These are phyloP conservation scores for Papilio polyxenes DNA, from an alignment of 1,140 invertebrate species.

Conservation along the genomic window DNA sequence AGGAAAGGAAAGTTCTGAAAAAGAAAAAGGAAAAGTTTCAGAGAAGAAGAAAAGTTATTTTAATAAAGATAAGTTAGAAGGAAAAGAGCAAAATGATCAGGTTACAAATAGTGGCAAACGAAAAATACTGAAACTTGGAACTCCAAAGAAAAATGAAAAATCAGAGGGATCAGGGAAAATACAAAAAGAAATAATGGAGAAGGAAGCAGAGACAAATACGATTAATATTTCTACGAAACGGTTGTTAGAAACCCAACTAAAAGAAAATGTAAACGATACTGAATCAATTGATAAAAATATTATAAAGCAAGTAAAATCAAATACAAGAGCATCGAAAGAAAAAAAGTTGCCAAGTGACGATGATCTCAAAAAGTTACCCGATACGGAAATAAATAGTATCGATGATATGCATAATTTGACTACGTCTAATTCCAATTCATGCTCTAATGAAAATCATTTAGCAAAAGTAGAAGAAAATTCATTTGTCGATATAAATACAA, in stretches of 20 bases:
- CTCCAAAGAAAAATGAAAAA: slow-evolving; percentile 21
- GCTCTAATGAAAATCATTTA: neutral
- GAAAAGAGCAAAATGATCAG: neutral
- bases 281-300: neutral
- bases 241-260: neutral
- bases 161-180: neutral
- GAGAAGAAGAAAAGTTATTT: neutral
- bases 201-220: neutral
- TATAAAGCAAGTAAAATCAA: neutral
- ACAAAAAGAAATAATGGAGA: neutral
- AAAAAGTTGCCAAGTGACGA: neutral
- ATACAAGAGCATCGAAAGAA: neutral
- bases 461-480: neutral
- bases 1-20: neutral
- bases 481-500: neutral
- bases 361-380: neutral
- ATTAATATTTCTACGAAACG: neutral
- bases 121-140: neutral
- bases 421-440: neutral
- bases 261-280: neutral
- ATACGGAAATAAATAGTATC: neutral
- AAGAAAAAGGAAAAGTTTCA: neutral
- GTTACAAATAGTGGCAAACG: neutral
- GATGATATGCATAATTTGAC: neutral
- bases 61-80: neutral